These are phyloP conservation scores for Stictonetta naevosa DNA, from an alignment of 2,113 vertebrate species.

Conservation along the genomic window DNA sequence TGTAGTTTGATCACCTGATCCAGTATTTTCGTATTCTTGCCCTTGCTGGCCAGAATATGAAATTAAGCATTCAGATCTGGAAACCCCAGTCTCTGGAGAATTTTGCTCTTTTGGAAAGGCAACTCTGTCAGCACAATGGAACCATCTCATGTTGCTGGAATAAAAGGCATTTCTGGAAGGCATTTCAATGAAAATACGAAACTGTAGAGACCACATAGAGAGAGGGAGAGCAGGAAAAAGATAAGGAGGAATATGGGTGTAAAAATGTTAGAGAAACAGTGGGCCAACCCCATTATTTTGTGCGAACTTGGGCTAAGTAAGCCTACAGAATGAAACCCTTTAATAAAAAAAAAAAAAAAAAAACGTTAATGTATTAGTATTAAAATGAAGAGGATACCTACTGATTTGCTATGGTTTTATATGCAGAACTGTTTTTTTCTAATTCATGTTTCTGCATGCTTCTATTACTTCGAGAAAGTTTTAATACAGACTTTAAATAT, in stretches of 20 bases:
- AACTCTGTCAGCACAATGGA: constrained; percentile 65
- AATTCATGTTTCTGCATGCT: not conserved
- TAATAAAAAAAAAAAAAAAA: not conserved
- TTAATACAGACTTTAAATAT: not conserved
- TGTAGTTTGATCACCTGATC: not conserved
- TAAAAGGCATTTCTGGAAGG: constrained; percentile 63
- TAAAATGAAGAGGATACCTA: constrained; percentile 13
- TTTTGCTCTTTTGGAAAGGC: constrained; percentile 68
- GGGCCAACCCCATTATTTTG: constrained; percentile 19
- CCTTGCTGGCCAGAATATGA: constrained; percentile 60
- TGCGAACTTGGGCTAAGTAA: constrained; percentile 17
- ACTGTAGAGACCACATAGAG: constrained; percentile 24
- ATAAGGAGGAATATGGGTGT: constrained; percentile 26
- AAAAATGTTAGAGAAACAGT: not conserved
- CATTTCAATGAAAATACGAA: constrained; percentile 65
- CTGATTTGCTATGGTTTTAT: constrained; percentile 9
- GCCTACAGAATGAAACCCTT: not conserved
- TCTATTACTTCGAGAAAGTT: not conserved
- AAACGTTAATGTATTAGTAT: not conserved
- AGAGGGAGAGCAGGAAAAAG: not conserved
- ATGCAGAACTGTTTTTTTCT: not conserved
- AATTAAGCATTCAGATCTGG: constrained; percentile 76
- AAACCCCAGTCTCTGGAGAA: constrained; percentile 46
- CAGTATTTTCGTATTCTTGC: constrained; percentile 63
- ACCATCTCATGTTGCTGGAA: constrained; percentile 14